Percentiles rank a stretch among this genome's conserved stretches.
Evolutionary conservation across 2,888 invertebrate species (phyloP).

Genomic region (Ernsta delagoae): DNA sequence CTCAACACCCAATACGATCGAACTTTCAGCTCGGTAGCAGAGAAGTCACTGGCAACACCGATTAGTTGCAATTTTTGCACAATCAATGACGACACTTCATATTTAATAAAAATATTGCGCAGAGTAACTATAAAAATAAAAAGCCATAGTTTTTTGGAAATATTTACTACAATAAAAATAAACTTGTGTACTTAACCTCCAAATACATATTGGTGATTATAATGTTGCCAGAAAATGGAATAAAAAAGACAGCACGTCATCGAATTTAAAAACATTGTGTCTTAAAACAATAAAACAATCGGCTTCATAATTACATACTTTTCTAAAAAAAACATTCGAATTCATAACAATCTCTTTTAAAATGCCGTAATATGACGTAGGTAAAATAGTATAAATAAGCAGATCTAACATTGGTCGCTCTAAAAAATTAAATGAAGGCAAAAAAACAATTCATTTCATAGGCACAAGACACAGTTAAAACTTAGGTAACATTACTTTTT

Average conservation of each 20-base stretch:
- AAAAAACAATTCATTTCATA: neutral
- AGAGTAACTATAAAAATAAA: slow-evolving; percentile 22
- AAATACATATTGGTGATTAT: slow-evolving; percentile 12
- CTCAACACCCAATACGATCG: slow-evolving; percentile 4
- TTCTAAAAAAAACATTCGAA: neutral
- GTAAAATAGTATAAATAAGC: neutral
- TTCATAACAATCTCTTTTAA: neutral
- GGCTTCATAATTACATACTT: neutral
- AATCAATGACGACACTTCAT: neutral
- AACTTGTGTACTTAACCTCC: slow-evolving; percentile 26
- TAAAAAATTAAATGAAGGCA: neutral
- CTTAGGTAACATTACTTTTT: neutral
- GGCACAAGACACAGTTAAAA: slow-evolving; percentile 1
- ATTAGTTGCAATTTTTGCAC: slow-evolving; percentile 1
- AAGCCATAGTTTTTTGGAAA: slow-evolving; percentile 16
- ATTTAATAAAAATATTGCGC: neutral
- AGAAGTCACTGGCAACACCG: slow-evolving; percentile 20
- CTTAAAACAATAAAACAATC: neutral
- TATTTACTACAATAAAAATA: slow-evolving; percentile 31
- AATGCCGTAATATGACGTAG: neutral
- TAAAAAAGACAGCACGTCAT: slow-evolving; percentile 27
- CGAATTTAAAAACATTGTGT: neutral
- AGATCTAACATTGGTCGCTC: neutral
- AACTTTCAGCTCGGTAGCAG: neutral
- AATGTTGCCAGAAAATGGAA: slow-evolving; percentile 26